These are phyloP conservation scores for Gymnothorax javanicus DNA, from an alignment of 2,797 vertebrate species.

Conservation along the genomic window DNA sequence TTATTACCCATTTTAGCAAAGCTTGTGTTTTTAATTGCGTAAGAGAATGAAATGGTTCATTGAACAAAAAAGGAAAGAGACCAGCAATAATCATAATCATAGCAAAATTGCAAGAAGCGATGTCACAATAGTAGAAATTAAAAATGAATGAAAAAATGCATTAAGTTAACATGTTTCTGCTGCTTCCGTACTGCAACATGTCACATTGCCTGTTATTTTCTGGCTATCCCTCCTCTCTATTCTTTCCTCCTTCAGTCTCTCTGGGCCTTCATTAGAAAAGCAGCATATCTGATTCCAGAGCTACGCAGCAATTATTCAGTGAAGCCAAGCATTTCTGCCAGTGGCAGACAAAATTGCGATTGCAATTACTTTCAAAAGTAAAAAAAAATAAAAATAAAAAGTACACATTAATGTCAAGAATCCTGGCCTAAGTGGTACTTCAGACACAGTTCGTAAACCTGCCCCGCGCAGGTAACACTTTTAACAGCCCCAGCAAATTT, in stretches of 20 bases:
- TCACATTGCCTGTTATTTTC: background rate
- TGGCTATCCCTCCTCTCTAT: background rate
- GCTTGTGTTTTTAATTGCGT: background rate
- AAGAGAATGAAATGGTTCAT: background rate
- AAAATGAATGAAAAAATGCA: background rate
- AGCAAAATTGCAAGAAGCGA: background rate
- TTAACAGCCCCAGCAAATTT: background rate
- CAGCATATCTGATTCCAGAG: background rate
- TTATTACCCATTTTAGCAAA: background rate
- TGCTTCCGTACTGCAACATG: background rate
- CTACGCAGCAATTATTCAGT: constrained; percentile 14
- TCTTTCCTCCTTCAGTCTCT: background rate
- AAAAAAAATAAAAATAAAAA: background rate
- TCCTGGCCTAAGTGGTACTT: background rate
- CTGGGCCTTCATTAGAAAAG: constrained; percentile 9
- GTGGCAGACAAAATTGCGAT: constrained; percentile 2
- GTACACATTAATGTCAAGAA: background rate
- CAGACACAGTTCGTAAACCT: background rate
- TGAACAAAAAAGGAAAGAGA: background rate
- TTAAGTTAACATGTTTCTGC: background rate
- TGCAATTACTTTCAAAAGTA: constrained; percentile 3
- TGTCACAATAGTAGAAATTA: background rate
- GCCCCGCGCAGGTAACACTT: background rate
- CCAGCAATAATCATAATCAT: background rate
- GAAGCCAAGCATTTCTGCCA: constrained; percentile 1